Percentiles rank a stretch among this genome's conserved stretches.
Evolutionary conservation across 2,113 vertebrate genomes (phyloP).

Genomic region (Cryptoleucopteryx plumbea): DNA sequence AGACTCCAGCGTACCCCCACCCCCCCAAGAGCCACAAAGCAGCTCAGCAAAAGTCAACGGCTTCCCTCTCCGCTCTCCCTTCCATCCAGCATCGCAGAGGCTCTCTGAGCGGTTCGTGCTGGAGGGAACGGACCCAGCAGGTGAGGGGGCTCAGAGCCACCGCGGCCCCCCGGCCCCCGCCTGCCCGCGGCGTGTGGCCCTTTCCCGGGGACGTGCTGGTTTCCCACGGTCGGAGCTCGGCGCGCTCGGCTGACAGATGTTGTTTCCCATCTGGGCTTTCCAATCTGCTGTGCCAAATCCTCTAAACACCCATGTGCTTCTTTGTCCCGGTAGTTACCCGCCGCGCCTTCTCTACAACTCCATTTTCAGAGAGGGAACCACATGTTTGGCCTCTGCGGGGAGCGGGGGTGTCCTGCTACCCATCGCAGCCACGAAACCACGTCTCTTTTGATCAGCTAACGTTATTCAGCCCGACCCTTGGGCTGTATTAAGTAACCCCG

Average conservation of each 20-base stretch:
- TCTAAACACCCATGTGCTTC: neutral
- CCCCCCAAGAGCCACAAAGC: neutral
- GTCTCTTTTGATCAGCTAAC: accelerated
- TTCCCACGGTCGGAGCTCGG: neutral
- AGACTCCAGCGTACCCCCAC: neutral
- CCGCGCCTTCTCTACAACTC: neutral
- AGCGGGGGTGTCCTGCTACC: neutral
- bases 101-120: accelerated
- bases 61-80: neutral
- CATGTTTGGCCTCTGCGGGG: neutral
- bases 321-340: neutral
- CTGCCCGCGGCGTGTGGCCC: accelerated
- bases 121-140: neutral
- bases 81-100: neutral
- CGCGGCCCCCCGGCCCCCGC: neutral
- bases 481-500: neutral
- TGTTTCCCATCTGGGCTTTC: neutral
- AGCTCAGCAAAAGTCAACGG: neutral
- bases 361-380: neutral
- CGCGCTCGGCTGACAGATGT: neutral
- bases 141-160: neutral
- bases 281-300: neutral
- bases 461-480: neutral
- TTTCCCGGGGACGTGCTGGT: neutral
- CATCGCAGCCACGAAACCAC: neutral